phyloP scores from a whole-genome alignment of 2,888 invertebrate species.

The Brenthis daphne region DNA sequence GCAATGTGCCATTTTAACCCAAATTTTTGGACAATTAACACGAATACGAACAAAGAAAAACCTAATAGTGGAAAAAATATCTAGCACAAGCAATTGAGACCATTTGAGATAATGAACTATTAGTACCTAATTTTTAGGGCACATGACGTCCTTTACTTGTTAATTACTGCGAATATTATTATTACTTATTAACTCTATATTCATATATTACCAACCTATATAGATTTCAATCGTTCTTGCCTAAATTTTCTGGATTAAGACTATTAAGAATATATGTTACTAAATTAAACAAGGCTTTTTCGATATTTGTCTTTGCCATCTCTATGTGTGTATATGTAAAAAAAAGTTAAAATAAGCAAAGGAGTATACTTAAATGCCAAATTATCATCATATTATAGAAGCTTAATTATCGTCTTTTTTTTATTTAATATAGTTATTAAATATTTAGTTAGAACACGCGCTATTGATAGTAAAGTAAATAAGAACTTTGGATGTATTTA shows the following conservation, averaged over 20 bases:
- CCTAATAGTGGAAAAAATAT: slow-evolving; percentile 60
- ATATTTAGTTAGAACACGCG: slow-evolving; percentile 7
- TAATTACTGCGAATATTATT: not conserved
- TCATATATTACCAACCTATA: not conserved
- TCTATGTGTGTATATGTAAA: no score
- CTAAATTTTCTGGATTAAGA: no score
- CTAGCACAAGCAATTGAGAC: slow-evolving; percentile 49
- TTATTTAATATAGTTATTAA: not conserved
- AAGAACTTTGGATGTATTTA: slow-evolving; percentile 15
- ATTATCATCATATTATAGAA: not conserved
- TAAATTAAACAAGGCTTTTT: no score
- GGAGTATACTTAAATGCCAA: not conserved
- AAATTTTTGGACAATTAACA: slow-evolving; percentile 66
- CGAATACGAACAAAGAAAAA: slow-evolving; percentile 66
- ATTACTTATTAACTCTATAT: not conserved
- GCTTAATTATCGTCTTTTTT: not conserved
- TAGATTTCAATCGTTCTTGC: no score
- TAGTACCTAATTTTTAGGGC: slow-evolving; percentile 67
- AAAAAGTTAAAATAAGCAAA: not conserved
- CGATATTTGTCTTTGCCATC: no score
- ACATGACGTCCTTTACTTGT: slow-evolving; percentile 4
- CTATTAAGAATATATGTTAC: no score
- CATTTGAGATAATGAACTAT: slow-evolving; percentile 31
- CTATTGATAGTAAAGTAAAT: slow-evolving; percentile 14
- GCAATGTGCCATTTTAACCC: slow-evolving; percentile 53